A percentile compares a stretch with the other conserved stretches of the same genome.
Evolutionary conservation across 2,888 invertebrate species (phyloP).

Genomic region (Trisateles emortualis): DNA sequence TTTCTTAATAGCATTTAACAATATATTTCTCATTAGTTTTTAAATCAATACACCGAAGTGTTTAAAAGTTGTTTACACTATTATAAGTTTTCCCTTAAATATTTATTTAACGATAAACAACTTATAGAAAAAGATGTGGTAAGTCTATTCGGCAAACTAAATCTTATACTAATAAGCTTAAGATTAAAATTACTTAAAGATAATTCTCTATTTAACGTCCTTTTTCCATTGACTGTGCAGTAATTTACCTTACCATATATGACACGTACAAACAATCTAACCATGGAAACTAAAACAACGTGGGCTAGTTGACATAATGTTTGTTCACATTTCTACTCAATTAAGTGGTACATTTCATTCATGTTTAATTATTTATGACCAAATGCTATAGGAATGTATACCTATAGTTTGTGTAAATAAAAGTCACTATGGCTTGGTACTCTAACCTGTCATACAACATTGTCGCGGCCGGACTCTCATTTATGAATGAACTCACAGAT

Average conservation of each 20-base stretch:
- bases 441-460: conserved; percentile 77
- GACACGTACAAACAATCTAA: conserved; percentile 50
- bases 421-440: conserved; percentile 61
- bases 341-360: conserved; percentile 83
- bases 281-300: conserved; percentile 57
- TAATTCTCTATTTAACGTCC: too few species aligned
- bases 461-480: conserved; percentile 76
- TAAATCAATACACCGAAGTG: neutral
- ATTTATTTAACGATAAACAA: conserved; percentile 44
- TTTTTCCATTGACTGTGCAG: too few species aligned
- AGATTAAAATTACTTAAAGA: too few species aligned
- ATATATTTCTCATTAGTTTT: conserved; percentile 10
- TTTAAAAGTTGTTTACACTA: conserved; percentile 14
- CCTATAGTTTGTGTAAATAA: conserved; percentile 63
- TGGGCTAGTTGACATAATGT: conserved; percentile 70
- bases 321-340: conserved; percentile 81
- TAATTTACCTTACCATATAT: conserved; percentile 26
- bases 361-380: conserved; percentile 74
- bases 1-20: conserved; percentile 6
- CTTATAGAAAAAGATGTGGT: too few species aligned
- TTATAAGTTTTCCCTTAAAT: conserved; percentile 41
- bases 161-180: too few species aligned
- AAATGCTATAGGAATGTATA: conserved; percentile 60
- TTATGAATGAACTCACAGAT: conserved; percentile 87
- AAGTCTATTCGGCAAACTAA: too few species aligned